phyloP scores from a whole-genome alignment of 2,113 vertebrate species.

The Melanerpes formicivorus region DNA sequence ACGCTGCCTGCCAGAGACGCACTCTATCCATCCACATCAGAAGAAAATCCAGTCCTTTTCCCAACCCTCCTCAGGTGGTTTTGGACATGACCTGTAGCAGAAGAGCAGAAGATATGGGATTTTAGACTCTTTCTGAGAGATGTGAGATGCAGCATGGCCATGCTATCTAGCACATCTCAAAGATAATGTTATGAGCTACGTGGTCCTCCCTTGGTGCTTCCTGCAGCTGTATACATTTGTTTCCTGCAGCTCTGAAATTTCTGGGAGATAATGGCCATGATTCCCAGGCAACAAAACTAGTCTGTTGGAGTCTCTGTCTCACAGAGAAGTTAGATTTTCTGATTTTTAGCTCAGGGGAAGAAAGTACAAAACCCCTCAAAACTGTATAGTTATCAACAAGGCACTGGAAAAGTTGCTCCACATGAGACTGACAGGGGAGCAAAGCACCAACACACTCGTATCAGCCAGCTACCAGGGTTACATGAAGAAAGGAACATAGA shows the following conservation, averaged over 20 bases:
- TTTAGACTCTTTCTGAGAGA: neutral
- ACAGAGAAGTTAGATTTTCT: neutral
- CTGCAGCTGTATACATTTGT: neutral
- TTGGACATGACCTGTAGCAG: neutral
- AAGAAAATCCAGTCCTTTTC: neutral
- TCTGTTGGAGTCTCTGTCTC: neutral
- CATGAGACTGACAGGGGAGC: neutral
- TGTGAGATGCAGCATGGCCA: neutral
- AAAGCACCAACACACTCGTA: neutral
- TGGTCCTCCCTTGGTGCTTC: neutral
- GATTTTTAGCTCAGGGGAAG: neutral
- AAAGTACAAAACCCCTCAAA: neutral
- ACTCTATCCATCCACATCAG: neutral
- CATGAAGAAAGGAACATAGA: neutral
- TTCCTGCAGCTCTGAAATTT: neutral
- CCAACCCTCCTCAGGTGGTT: neutral
- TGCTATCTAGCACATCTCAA: neutral
- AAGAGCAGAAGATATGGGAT: neutral
- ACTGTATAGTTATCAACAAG: neutral
- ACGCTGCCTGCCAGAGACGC: neutral
- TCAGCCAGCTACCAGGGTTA: neutral
- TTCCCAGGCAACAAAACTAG: neutral
- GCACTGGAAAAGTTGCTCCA: neutral
- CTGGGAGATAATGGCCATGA: neutral
- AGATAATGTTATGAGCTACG: neutral